A percentile compares a stretch with the other conserved stretches of the same genome.
These are phyloP conservation scores for Gymnopithys bicolor DNA, from an alignment of 2,797 vertebrate genomes.

Conservation along the genomic window DNA sequence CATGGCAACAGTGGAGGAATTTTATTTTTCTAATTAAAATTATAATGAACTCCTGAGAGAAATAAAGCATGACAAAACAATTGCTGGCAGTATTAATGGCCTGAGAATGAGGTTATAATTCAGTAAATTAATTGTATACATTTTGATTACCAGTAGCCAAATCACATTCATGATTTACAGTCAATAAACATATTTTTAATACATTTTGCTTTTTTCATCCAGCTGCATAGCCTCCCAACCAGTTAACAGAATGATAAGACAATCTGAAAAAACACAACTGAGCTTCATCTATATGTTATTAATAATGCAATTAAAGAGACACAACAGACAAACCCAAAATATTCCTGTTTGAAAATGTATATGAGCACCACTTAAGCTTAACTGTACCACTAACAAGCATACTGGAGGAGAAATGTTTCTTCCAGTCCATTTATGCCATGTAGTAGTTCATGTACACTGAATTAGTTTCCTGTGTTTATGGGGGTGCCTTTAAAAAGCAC, in stretches of 20 bases:
- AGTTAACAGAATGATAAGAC: not conserved
- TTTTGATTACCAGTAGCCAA: not conserved
- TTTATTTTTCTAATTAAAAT: constrained; percentile 17
- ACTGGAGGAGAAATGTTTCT: not conserved
- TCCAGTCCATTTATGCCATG: not conserved
- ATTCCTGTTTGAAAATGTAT: not conserved
- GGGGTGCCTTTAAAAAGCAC: not conserved
- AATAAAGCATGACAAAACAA: not conserved
- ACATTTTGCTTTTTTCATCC: not conserved
- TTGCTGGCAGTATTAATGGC: not conserved
- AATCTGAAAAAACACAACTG: not conserved
- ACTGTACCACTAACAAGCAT: not conserved
- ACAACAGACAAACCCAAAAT: not conserved
- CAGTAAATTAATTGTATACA: constrained; percentile 1
- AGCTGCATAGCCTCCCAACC: not conserved
- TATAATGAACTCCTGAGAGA: not conserved
- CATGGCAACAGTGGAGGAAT: not conserved
- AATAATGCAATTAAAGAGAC: not conserved
- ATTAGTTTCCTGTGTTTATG: not conserved
- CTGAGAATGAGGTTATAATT: not conserved
- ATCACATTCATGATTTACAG: not conserved
- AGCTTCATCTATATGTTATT: not conserved
- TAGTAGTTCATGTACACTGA: not conserved
- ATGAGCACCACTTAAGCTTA: not conserved
- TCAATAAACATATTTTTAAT: not conserved